Evolutionary conservation across 2,797 vertebrate genomes (phyloP).

Genomic region (Poecile montanus): DNA sequence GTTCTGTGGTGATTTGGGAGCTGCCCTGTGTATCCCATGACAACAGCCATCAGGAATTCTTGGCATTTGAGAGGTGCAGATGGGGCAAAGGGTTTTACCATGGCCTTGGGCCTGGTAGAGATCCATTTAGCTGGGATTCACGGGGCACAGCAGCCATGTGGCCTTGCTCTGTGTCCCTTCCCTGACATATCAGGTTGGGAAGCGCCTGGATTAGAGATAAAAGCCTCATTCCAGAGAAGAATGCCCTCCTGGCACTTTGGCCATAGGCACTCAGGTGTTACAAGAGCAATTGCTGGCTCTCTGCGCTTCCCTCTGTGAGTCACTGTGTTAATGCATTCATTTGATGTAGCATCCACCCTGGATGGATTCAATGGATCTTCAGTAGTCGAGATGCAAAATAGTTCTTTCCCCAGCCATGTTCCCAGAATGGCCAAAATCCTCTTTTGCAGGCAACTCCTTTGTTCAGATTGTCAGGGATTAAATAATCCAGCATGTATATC

Average conservation of each 20-base stretch:
- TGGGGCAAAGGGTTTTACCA: background rate
- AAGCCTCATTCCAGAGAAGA: background rate
- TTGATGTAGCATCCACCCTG: background rate
- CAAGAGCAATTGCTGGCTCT: background rate
- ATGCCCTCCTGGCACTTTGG: background rate
- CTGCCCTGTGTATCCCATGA: background rate
- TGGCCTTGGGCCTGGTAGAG: background rate
- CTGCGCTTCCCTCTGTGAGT: background rate
- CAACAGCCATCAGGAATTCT: background rate
- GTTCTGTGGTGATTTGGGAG: background rate
- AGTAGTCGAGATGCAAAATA: background rate
- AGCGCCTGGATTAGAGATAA: background rate
- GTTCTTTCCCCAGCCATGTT: background rate
- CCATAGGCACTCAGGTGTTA: background rate
- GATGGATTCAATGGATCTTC: background rate
- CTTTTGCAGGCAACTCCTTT: background rate
- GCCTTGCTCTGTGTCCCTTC: background rate
- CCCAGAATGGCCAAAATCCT: background rate
- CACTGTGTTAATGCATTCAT: rapidly evolving
- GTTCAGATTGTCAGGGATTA: background rate
- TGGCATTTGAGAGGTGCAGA: background rate
- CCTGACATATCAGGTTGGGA: background rate
- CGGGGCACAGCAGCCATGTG: rapidly evolving
- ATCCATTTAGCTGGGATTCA: background rate
- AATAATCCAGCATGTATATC: background rate